Conservation (phyloP, 2,888 invertebrate species). For the Morinoia aosen region DNA sequence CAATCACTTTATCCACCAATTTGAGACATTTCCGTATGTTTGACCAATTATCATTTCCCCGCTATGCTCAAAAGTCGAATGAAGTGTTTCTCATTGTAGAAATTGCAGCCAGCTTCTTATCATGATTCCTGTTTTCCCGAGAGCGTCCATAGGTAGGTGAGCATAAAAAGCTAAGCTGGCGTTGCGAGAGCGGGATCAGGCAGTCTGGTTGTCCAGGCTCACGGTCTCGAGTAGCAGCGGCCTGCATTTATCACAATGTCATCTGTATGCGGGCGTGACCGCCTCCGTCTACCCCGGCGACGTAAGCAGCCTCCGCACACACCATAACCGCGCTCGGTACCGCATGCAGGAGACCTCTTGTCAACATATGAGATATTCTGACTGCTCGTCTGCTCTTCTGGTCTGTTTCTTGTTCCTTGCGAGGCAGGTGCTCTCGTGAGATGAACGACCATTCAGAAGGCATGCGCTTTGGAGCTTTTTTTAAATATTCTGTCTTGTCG, state of each 20-base stretch:
- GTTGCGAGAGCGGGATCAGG: not conserved
- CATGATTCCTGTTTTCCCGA: not conserved
- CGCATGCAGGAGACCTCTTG: not conserved
- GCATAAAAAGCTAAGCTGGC: not conserved
- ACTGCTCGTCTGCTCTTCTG: not conserved
- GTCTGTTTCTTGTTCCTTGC: not conserved
- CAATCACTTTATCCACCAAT: not conserved
- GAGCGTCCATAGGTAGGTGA: not conserved
- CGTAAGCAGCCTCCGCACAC: not conserved
- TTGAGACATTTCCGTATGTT: not conserved
- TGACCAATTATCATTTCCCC: not conserved
- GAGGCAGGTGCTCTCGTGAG: not conserved
- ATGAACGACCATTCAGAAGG: not conserved
- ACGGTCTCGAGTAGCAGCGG: not conserved
- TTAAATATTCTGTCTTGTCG: not conserved
- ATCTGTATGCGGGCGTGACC: slow-evolving; percentile 3
- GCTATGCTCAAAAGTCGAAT: not conserved
- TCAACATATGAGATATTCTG: not conserved
- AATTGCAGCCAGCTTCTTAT: not conserved
- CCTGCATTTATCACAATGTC: not conserved
- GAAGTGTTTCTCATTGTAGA: not conserved
- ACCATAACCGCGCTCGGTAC: not conserved
- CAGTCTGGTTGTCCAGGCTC: not conserved
- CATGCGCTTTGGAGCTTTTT: not conserved
- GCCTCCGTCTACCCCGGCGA: not conserved